Base-by-base conservation (phyloP, 2,888 invertebrate species). In the Mythimna loreyi region DNA sequence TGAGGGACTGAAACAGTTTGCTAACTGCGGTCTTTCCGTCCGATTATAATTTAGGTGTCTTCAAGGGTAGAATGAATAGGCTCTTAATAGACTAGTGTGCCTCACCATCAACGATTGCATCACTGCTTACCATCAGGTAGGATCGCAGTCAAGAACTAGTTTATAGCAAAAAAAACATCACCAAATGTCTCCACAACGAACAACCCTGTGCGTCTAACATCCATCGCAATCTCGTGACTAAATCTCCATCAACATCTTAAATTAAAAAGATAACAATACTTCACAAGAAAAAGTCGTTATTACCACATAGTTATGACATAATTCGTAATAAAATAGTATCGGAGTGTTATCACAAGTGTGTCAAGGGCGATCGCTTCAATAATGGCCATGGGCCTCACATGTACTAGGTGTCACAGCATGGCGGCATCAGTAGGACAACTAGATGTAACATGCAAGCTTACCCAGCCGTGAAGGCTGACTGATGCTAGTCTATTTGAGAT, bases 361-460 rank as follows among this genome's bases (percentile, higher is more conserved):
- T 67, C 83, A 83, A 83, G 83, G 83, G 71, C 81, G 72, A 43
- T 61, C 4, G 49, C 40, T 16, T 71, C 75, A 85, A 56, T 74
- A 78, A 76, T 80, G 83, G 75, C 78, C 81, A 49, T 66, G 69
- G 66, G 55, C 25, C 68, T 62, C 66, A 74, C 74, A 65, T 60
- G 8, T 60, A 61, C 75, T 59, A 11, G 21, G 16, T 30, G 40
- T 57, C 63, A 75, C 43, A 50, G 59, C 9, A 2, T 43, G 66
- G n/a, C 3, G 9, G 16, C 23, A 11, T 33, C 59, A 67, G 72
- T 63, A 81, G 62, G 45, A 28, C 52, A 59, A 75, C 33, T 57
- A 5, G 36, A 73, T 63, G 50, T 40, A 58, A 40, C 5, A 28
- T 0, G 57, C 5, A 28, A 0, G 57, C 6, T 63, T 19, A 72